phyloP scores from a whole-genome alignment of 2,113 vertebrate genomes.

The Plestiodon gilberti region DNA sequence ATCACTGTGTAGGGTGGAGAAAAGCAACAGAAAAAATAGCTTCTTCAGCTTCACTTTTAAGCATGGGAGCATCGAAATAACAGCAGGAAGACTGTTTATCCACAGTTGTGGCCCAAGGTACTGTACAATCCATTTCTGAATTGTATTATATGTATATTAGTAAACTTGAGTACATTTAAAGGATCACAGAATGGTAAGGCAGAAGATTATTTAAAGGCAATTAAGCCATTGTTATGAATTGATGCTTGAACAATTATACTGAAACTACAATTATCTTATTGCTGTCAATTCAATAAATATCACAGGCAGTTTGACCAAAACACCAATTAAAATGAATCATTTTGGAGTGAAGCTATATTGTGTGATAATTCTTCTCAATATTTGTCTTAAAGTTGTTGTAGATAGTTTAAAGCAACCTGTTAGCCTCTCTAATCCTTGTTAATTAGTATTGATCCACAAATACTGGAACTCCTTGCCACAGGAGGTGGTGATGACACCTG shows the following conservation, averaged over 20 bases:
- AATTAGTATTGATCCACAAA: too few relatives aligned
- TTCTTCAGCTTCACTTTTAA: slow-evolving; percentile 14
- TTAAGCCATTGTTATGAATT: neutral
- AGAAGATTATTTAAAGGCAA: neutral
- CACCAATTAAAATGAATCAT: neutral
- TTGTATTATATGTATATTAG: neutral
- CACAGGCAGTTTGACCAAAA: neutral
- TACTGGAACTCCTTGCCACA: too few relatives aligned
- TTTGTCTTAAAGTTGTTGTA: neutral
- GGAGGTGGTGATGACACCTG: too few relatives aligned
- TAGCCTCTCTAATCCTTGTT: neutral
- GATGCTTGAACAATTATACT: neutral
- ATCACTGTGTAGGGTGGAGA: neutral
- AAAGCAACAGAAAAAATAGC: neutral
- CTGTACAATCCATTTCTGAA: neutral
- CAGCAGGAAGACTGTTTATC: slow-evolving; percentile 16
- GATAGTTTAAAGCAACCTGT: neutral
- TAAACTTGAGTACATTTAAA: neutral
- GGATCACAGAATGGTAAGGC: neutral
- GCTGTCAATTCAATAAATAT: neutral
- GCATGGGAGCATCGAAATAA: slow-evolving; percentile 43
- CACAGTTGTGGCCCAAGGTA: neutral
- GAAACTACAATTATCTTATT: neutral
- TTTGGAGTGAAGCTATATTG: neutral
- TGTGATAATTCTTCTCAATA: neutral